Percentiles rank a stretch among this genome's conserved stretches.
phyloP scores from a whole-genome alignment of 2,888 invertebrate species.

The Ectropis crepuscularia region DNA sequence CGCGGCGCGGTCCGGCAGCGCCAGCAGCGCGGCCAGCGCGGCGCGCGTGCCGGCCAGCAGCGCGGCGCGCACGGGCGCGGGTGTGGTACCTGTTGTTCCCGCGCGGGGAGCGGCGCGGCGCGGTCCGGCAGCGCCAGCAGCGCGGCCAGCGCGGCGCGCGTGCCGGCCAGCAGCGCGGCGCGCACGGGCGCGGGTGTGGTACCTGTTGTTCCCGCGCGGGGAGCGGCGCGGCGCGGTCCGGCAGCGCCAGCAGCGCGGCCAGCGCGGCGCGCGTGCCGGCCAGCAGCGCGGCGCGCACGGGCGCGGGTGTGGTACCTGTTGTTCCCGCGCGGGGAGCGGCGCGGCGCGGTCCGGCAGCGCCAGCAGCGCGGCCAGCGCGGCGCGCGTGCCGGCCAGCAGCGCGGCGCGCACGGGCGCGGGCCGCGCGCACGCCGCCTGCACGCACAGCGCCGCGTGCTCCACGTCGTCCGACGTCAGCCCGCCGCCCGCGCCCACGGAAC shows the following conservation, averaged over 20 bases:
- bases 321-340: not conserved
- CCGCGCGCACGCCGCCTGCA: conserved; percentile 89
- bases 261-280: conserved; percentile 85
- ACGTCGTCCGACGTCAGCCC: conserved; percentile 98
- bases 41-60: too few species aligned
- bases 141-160: conserved; percentile 1
- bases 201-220: not conserved
- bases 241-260: conserved; percentile 86
- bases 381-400: conserved; percentile 90
- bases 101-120: conserved; percentile 79
- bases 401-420: conserved; percentile 60
- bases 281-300: conserved; percentile 83
- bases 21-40: too few species aligned
- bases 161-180: too few species aligned
- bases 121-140: conserved; percentile 84
- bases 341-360: conserved; percentile 53
- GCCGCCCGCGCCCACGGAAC: conserved; percentile 53
- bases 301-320: not conserved
- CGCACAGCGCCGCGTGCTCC: conserved; percentile 94
- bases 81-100: conserved; percentile 47
- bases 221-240: not conserved
- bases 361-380: conserved; percentile 85
- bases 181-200: too few species aligned
- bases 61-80: too few species aligned
- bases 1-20: conserved; percentile 87